A percentile compares a stretch with the other conserved stretches of the same genome.
phyloP scores from a whole-genome alignment of 1,140 invertebrate genomes.

The Diorhabda sublineata region DNA sequence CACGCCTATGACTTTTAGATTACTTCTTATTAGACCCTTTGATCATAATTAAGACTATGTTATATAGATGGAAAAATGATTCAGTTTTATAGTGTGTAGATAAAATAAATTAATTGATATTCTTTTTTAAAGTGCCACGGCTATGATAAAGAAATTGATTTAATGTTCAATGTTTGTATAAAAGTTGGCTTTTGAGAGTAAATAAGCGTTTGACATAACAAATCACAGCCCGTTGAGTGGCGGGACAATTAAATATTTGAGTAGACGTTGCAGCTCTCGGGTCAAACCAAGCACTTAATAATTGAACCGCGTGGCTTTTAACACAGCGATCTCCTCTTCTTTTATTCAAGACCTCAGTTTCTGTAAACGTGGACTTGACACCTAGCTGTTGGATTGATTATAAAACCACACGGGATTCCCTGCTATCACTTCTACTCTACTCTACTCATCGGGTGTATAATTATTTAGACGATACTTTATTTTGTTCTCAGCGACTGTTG shows the following conservation, averaged over 20 bases:
- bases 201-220: constrained; percentile 47
- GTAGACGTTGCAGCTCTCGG: constrained; percentile 40
- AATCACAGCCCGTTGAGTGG: constrained; percentile 45
- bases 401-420: constrained; percentile 36
- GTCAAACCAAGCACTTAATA: constrained; percentile 47
- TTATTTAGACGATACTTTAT: constrained; percentile 1
- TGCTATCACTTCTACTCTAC: background rate
- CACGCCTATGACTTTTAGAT: too few relatives aligned
- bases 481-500: too few relatives aligned
- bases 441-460: constrained; percentile 4
- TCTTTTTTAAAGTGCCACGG: background rate
- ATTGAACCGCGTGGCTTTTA: constrained; percentile 48
- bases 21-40: too few relatives aligned
- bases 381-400: constrained; percentile 46
- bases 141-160: constrained; percentile 19
- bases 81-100: too few relatives aligned
- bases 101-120: too few relatives aligned
- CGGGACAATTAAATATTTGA: constrained; percentile 49
- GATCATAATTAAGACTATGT: too few relatives aligned
- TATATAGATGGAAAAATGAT: too few relatives aligned
- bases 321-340: constrained; percentile 46
- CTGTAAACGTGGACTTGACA: constrained; percentile 47
- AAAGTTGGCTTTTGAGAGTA: constrained; percentile 31
- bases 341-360: constrained; percentile 47
- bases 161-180: constrained; percentile 31